Evolutionary conservation across 2,888 invertebrate species (phyloP).

Genomic region (Phoronis australis): DNA sequence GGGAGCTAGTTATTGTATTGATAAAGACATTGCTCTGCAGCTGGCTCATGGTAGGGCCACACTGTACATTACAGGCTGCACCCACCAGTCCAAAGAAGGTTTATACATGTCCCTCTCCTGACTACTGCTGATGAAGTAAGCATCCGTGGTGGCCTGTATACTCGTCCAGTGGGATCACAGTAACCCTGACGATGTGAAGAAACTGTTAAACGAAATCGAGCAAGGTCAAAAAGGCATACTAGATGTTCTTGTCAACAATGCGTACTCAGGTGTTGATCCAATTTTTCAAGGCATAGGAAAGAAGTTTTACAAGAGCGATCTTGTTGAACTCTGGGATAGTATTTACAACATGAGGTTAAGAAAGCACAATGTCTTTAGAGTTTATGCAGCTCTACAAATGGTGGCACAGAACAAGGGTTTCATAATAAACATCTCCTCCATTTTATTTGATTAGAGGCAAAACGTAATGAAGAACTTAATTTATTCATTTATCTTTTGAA

Average conservation of each 20-base stretch:
- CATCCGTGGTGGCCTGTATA: constrained; percentile 47
- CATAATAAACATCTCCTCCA: constrained; percentile 54
- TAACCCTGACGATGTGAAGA: constrained; percentile 44
- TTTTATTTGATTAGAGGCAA: too few relatives aligned
- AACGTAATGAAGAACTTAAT: too few relatives aligned
- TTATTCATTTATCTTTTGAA: too few relatives aligned
- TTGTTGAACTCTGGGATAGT: constrained; percentile 48
- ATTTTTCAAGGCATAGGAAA: constrained; percentile 30
- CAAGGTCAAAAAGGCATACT: constrained; percentile 47
- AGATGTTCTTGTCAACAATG: constrained; percentile 54
- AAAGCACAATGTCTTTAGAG: constrained; percentile 53
- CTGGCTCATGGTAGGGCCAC: constrained; percentile 53
- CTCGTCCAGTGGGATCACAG: constrained; percentile 52
- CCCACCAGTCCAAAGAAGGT: too few relatives aligned
- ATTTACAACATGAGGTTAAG: constrained; percentile 53
- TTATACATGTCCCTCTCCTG: too few relatives aligned
- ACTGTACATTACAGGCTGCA: constrained; percentile 55
- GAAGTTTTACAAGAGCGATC: constrained; percentile 52
- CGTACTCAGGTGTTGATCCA: constrained; percentile 47
- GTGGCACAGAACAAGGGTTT: constrained; percentile 46
- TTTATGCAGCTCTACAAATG: constrained; percentile 52
- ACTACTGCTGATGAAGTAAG: too few relatives aligned
- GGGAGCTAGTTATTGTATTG: constrained; percentile 51
- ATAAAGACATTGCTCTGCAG: constrained; percentile 52
- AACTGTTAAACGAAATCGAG: constrained; percentile 47